Conservation (phyloP, 2,113 vertebrate species). For the Pelobates fuscus region DNA sequence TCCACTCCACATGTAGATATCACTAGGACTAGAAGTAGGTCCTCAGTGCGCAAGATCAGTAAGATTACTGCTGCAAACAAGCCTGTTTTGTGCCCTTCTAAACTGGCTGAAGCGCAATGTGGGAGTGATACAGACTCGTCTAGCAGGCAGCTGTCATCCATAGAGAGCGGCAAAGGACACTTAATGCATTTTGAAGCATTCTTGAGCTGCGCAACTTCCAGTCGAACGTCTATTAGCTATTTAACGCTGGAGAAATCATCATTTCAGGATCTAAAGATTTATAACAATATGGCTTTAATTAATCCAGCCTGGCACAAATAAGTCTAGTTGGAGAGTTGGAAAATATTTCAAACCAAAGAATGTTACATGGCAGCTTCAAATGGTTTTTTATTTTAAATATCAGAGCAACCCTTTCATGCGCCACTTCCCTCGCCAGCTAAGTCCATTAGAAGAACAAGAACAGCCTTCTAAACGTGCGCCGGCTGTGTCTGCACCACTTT, state of each 20-base stretch:
- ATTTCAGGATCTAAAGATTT: conserved; percentile 11
- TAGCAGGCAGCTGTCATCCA: conserved; percentile 4
- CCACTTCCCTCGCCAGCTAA: too few species aligned
- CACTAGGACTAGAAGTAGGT: too few species aligned
- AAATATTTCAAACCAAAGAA: too few species aligned
- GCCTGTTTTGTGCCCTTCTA: neutral
- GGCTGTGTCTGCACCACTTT: too few species aligned
- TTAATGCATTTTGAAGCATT: conserved; percentile 12
- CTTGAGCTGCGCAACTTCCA: neutral
- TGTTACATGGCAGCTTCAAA: conserved; percentile 7
- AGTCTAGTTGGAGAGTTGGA: neutral
- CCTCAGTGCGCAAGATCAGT: too few species aligned
- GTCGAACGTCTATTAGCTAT: conserved; percentile 10
- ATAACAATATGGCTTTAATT: conserved; percentile 14
- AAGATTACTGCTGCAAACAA: too few species aligned
- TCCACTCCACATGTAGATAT: too few species aligned
- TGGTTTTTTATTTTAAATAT: too few species aligned
- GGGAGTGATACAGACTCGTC: neutral
- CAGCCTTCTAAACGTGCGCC: too few species aligned
- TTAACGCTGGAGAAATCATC: neutral
- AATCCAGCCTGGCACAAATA: neutral
- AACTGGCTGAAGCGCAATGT: neutral
- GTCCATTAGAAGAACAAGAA: too few species aligned
- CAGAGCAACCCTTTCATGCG: too few species aligned
- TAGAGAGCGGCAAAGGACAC: neutral